Percentiles rank a stretch among this genome's conserved stretches.
Evolutionary conservation across 2,113 vertebrate genomes (phyloP).

Genomic region (Xiphias gladius): DNA sequence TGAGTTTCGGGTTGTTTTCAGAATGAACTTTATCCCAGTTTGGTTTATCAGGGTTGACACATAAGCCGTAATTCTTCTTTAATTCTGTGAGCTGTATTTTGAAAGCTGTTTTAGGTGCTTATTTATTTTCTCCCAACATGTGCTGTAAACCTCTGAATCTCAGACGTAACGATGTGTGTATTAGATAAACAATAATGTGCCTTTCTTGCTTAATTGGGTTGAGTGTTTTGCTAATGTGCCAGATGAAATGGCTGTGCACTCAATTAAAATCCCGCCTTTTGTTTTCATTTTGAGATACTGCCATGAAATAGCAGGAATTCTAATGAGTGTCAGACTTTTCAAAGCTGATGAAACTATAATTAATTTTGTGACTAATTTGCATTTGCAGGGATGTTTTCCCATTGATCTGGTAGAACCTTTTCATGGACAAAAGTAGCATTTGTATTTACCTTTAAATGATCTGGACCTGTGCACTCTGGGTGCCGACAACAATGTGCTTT

Average conservation of each 20-base stretch:
- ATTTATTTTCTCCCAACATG: background rate
- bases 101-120: constrained; percentile 6
- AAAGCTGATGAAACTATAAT: background rate
- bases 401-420: background rate
- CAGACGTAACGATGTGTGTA: background rate
- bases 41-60: background rate
- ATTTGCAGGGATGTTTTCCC: too few species aligned
- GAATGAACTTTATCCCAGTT: background rate
- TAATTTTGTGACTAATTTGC: background rate
- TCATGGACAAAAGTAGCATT: background rate
- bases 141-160: constrained; percentile 21
- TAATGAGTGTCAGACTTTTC: background rate
- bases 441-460: constrained; percentile 36
- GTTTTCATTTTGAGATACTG: background rate
- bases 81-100: constrained; percentile 5
- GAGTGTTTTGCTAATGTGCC: background rate
- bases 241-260: background rate
- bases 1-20: background rate
- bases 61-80: background rate
- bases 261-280: background rate
- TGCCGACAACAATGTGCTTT: constrained; percentile 67
- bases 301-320: background rate
- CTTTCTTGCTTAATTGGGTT: constrained; percentile 2
- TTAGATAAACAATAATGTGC: constrained; percentile 16
- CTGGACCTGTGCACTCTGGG: constrained; percentile 16